Percentiles rank a stretch among this genome's conserved stretches.
Conservation (phyloP, 2,113 vertebrate species). For the Pelobates fuscus region DNA sequence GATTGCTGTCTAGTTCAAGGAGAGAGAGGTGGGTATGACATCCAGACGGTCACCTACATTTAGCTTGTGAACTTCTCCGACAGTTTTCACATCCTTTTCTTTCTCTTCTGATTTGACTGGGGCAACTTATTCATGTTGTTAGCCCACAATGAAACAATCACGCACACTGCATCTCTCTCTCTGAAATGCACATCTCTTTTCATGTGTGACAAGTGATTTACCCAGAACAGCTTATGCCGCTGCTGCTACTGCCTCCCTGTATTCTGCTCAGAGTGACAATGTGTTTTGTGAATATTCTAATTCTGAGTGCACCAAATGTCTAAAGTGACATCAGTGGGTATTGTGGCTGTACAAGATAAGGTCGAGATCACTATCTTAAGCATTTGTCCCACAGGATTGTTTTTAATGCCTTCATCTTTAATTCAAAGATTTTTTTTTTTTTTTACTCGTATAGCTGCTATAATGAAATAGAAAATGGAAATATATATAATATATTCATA, state of each 20-base stretch:
- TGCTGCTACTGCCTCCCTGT: constrained; percentile 8
- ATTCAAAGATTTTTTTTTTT: not conserved
- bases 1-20: constrained; percentile 23
- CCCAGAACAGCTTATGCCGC: constrained; percentile 17
- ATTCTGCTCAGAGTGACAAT: constrained; percentile 40
- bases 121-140: constrained; percentile 22
- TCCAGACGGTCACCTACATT: not conserved
- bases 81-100: constrained; percentile 9
- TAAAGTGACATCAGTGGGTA: constrained; percentile 9
- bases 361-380: not conserved
- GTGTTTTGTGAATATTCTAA: constrained; percentile 27
- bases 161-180: not conserved
- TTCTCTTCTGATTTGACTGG: constrained; percentile 21
- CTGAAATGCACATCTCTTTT: constrained; percentile 31
- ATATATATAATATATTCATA: not conserved
- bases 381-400: not conserved
- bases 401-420: not conserved
- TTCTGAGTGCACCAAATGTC: not conserved
- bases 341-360: constrained; percentile 25
- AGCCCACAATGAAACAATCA: constrained; percentile 13
- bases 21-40: constrained; percentile 38
- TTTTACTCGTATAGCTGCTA: not conserved
- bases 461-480: not conserved
- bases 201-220: constrained; percentile 48
- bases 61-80: constrained; percentile 30